Base-by-base conservation (phyloP, 1,140 invertebrate genomes). In the Drosophila tsacasi region DNA sequence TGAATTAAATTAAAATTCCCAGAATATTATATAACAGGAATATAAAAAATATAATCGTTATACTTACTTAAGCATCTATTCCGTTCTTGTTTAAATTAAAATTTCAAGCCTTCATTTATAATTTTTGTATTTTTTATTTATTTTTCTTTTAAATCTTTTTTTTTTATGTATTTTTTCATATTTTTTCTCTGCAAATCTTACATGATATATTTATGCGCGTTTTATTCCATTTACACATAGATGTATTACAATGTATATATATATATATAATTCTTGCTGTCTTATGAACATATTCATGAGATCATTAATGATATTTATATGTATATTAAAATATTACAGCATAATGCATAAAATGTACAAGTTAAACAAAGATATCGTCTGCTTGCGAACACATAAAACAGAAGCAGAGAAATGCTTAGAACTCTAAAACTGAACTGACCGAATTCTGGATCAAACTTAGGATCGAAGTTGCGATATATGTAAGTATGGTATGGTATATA, bases 251-350 rank as follows among this genome's bases (percentile, higher is more conserved):
- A 79, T 82, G 72, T 68, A 37, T 19, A 42, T 58, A 42, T 73
- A 42, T 73, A 42, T 50, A 47, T 71, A 79, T 82, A 73, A 52
- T 72, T 66, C 49, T 54, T 66, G 54, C 62, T 64, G 77, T 87
- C 83, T 87, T 89, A 87, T 87, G 83, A 87, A 87, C 77, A 83
- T 89, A 89, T 87, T 87, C 83, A 87, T 87, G 83, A 87, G 83
- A 87, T 87, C 83, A 87, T 17, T 89, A 83, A 79, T 81, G 73
- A 89, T 87, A 87, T 74, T 69, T 82, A 76, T 83, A 76, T 86
- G 66, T 72, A 61, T 74, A 80, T 68, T 67, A 78, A 81, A 89
- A 83, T 76, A 86, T 83, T 89, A 89, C 84, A 83, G 81, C 84
- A 87, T 87, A 89, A 74, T 69, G 19, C 23, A 86, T 77, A 89